Conservation (phyloP, 2,888 invertebrate genomes). For the Molorchus minor region DNA sequence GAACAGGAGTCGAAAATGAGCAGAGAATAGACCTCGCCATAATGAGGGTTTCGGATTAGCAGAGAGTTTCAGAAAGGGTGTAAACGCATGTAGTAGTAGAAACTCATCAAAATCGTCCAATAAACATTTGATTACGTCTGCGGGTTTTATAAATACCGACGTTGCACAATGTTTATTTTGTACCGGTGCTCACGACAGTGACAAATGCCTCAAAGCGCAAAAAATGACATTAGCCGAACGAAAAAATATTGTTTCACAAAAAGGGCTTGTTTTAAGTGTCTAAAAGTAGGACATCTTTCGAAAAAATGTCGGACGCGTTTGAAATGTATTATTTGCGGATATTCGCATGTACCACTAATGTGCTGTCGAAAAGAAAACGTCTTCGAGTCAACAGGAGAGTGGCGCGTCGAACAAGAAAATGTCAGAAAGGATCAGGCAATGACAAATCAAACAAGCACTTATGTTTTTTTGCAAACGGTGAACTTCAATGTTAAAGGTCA, state of each 20-base stretch:
- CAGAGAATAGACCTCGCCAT: conserved; percentile 10
- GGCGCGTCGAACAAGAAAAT: neutral
- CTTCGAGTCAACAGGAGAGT: neutral
- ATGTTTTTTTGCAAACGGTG: conserved; percentile 30
- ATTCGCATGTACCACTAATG: conserved; percentile 22
- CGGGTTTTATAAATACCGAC: neutral
- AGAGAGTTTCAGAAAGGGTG: neutral
- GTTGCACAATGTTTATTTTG: conserved; percentile 12
- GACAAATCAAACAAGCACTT: neutral
- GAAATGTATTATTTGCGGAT: conserved; percentile 16
- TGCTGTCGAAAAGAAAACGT: neutral
- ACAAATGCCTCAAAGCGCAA: conserved; percentile 13
- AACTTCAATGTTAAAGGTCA: conserved; percentile 7
- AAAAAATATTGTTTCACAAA: neutral
- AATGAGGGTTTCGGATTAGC: conserved; percentile 18
- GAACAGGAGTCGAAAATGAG: conserved; percentile 19
- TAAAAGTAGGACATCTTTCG: conserved; percentile 12
- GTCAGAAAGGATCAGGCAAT: neutral
- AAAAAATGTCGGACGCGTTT: conserved; percentile 9
- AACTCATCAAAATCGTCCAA: neutral
- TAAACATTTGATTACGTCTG: neutral
- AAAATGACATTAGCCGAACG: conserved; percentile 7
- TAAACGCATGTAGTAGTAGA: neutral
- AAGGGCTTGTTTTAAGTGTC: conserved; percentile 7
- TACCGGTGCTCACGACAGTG: conserved; percentile 4